Conservation (phyloP, 2,797 vertebrate species). For the Melanotaenia pygmaea region DNA sequence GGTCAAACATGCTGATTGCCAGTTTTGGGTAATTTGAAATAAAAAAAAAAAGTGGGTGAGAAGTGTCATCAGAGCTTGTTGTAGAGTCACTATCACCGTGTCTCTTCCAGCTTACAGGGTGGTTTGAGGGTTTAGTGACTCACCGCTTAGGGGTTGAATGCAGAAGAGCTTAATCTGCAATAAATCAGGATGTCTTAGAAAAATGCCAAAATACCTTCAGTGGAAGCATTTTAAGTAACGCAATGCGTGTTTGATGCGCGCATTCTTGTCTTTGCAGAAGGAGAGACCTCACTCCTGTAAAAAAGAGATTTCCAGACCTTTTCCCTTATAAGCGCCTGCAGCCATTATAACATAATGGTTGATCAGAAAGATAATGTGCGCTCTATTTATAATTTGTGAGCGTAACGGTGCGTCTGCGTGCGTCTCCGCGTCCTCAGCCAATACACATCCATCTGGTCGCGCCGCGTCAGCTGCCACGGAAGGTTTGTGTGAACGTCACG, state of each 20-base stretch:
- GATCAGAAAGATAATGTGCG: constrained; percentile 19
- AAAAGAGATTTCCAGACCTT: not conserved
- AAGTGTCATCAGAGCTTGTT: constrained; percentile 2
- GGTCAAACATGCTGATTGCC: constrained; percentile 37
- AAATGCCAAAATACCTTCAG: not conserved
- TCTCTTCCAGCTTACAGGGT: constrained; percentile 17
- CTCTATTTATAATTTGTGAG: constrained; percentile 61
- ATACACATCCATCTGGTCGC: constrained; percentile 59
- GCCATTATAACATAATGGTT: not conserved
- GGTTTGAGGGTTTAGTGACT: constrained; percentile 44
- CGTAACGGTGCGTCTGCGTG: constrained; percentile 55
- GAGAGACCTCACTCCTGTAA: not conserved
- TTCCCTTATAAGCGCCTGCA: not conserved
- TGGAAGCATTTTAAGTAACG: not conserved
- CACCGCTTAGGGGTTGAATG: not conserved
- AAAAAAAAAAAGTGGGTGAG: not conserved
- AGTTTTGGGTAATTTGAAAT: not conserved
- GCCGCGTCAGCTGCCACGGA: constrained; percentile 69
- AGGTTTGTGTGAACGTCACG: constrained; percentile 68
- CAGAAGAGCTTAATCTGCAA: constrained; percentile 13
- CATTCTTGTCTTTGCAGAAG: not conserved
- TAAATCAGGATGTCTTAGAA: not conserved
- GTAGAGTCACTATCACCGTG: not conserved
- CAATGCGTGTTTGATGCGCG: not conserved
- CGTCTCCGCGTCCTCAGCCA: constrained; percentile 57